Percentiles rank a stretch among this genome's conserved stretches.
Conservation (phyloP, 2,113 vertebrate genomes). For the Chaetops frenatus region DNA sequence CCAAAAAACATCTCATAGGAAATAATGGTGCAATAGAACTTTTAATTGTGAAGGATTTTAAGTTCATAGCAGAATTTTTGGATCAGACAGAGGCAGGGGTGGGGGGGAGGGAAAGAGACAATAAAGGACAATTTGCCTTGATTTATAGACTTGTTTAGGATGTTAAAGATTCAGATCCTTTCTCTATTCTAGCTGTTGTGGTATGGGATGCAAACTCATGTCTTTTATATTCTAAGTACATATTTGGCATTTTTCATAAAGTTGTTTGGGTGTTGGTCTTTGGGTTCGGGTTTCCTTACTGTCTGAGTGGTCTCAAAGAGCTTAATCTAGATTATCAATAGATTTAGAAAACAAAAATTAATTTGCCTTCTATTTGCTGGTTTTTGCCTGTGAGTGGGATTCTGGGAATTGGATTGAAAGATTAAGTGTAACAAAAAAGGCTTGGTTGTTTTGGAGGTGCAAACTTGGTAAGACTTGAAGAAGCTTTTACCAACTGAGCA, state of each 20-base stretch:
- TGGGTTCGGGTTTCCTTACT: not conserved
- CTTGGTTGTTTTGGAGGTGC: not conserved
- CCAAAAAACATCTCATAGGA: not conserved
- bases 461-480: not conserved
- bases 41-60: not conserved
- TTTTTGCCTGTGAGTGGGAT: not conserved
- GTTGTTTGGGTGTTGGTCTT: not conserved
- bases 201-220: not conserved
- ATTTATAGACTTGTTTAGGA: not conserved
- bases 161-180: not conserved
- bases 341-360: not conserved
- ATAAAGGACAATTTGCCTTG: not conserved
- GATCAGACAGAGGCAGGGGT: not conserved
- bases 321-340: not conserved
- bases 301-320: not conserved
- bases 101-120: rapidly evolving
- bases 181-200: not conserved
- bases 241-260: not conserved
- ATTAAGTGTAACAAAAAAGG: not conserved
- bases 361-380: not conserved
- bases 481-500: not conserved
- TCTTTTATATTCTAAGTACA: not conserved
- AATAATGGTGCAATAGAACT: not conserved
- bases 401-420: not conserved
- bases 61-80: not conserved